Evolutionary conservation across 2,888 invertebrate species (phyloP).

Genomic region (Erpobdella octoculata): DNA sequence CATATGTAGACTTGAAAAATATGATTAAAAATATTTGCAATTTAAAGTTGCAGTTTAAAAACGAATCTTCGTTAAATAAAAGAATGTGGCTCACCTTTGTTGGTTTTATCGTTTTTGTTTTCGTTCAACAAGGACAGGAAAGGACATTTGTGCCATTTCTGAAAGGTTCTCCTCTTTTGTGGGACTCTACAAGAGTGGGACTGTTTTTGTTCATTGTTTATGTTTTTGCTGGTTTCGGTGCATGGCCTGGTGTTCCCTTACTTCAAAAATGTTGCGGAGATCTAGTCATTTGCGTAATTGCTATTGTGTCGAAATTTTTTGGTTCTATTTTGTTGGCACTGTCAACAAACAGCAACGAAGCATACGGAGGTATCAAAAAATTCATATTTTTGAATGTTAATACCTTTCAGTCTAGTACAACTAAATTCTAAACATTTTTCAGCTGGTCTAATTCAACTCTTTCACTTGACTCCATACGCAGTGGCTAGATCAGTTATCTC

Average conservation of each 20-base stretch:
- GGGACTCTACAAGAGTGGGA: constrained; percentile 36
- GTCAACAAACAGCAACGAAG: constrained; percentile 5
- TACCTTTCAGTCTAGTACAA: neutral
- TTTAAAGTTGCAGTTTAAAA: constrained; percentile 31
- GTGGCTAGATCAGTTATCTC: constrained; percentile 48
- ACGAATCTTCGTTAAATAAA: constrained; percentile 39
- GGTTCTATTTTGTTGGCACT: constrained; percentile 48
- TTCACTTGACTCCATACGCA: constrained; percentile 49
- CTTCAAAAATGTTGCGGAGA: constrained; percentile 34
- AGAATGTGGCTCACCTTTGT: constrained; percentile 49
- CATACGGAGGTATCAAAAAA: constrained; percentile 36
- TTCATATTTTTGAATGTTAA: neutral
- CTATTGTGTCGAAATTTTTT: constrained; percentile 47
- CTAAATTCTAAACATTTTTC: constrained; percentile 25
- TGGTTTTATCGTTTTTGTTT: constrained; percentile 48
- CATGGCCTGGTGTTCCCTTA: constrained; percentile 38
- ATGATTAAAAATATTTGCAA: neutral
- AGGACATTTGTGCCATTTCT: constrained; percentile 48
- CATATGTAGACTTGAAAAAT: constrained; percentile 15
- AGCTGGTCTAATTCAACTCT: constrained; percentile 47
- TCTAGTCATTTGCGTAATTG: constrained; percentile 43
- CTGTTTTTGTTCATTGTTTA: constrained; percentile 36
- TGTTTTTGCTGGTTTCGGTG: constrained; percentile 34
- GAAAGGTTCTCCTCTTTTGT: constrained; percentile 37
- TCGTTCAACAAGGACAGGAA: constrained; percentile 50